Conservation (phyloP, 2,797 vertebrate genomes). For the Hylomyscus alleni region DNA sequence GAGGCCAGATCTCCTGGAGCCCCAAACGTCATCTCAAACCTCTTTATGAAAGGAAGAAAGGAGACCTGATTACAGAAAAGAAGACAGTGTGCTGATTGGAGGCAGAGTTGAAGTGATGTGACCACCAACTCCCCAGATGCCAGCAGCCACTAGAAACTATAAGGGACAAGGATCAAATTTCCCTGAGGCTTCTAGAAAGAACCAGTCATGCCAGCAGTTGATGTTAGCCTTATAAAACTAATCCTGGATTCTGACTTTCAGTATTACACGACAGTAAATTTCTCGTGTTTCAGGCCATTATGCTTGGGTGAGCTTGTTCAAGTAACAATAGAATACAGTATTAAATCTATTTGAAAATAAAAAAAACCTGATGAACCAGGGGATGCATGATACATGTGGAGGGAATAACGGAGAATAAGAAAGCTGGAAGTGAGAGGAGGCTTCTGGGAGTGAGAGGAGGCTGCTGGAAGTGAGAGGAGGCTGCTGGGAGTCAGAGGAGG, state of each 20-base stretch:
- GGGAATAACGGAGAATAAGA: neutral
- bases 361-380: neutral
- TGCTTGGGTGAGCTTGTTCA: neutral
- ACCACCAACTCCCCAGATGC: neutral
- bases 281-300: neutral
- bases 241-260: neutral
- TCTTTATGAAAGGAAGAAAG: neutral
- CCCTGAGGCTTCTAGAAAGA: neutral
- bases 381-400: neutral
- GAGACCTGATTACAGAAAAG: neutral
- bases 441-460: neutral
- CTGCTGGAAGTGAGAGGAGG: neutral
- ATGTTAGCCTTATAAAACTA: neutral
- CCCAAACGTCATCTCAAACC: neutral
- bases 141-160: neutral
- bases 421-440: neutral
- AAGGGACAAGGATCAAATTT: neutral
- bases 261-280: neutral
- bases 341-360: neutral
- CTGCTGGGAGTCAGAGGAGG: neutral
- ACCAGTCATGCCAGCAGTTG: neutral
- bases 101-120: neutral
- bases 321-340: neutral
- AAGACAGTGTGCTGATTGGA: neutral
- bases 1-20: neutral